Percentiles rank a stretch among this genome's conserved stretches.
Evolutionary conservation across 2,888 invertebrate species (phyloP).

Genomic region (Lepidocyrtoides sp.): DNA sequence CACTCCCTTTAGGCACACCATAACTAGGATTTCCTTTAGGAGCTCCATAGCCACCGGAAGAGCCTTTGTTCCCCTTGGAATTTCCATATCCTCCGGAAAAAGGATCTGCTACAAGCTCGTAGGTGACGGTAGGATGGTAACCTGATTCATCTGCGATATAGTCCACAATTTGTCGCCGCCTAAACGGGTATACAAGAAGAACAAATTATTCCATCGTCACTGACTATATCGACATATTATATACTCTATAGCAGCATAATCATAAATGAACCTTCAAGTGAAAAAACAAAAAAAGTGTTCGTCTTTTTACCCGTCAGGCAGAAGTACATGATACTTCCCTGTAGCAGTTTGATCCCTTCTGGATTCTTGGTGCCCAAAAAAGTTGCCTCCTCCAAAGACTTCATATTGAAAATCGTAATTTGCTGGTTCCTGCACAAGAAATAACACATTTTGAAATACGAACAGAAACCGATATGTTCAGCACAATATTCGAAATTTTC

Average conservation of each 20-base stretch:
- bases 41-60: slow-evolving; percentile 7
- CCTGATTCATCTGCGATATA: slow-evolving; percentile 82
- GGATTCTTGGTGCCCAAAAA: slow-evolving; percentile 81
- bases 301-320: slow-evolving; percentile 78
- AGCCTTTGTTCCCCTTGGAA: not conserved
- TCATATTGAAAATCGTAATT: slow-evolving; percentile 83
- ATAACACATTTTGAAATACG: not conserved
- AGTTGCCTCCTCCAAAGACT: slow-evolving; percentile 82
- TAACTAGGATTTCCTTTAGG: not conserved
- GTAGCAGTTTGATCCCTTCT: slow-evolving; percentile 70
- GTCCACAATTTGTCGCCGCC: slow-evolving; percentile 76
- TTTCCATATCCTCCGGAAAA: slow-evolving; percentile 19
- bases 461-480: not conserved
- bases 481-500: not conserved
- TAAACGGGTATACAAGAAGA: not conserved
- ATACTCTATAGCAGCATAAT: no score
- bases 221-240: no score
- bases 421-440: slow-evolving; percentile 75
- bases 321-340: slow-evolving; percentile 81
- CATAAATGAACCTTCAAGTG: no score
- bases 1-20: not conserved
- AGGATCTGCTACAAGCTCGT: slow-evolving; percentile 66
- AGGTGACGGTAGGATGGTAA: slow-evolving; percentile 81
- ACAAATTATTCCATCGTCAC: no score
- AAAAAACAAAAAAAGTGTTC: no score